These are phyloP conservation scores for Ischnus inquisitorius DNA, from an alignment of 2,888 invertebrate species.

Conservation along the genomic window DNA sequence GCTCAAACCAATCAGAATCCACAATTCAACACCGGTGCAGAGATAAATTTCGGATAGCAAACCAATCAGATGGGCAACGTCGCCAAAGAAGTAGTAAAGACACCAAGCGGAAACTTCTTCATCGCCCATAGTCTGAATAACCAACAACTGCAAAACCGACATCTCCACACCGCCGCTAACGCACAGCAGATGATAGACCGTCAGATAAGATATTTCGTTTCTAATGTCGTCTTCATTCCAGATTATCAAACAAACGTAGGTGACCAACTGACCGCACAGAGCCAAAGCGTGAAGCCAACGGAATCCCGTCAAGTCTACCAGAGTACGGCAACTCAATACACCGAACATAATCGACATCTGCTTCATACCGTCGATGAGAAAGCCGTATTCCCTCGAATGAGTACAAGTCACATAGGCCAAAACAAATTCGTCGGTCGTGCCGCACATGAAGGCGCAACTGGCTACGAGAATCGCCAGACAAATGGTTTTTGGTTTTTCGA, in stretches of 20 bases:
- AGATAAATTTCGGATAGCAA: slow-evolving; percentile 32
- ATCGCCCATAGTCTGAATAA: slow-evolving; percentile 55
- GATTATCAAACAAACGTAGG: slow-evolving; percentile 33
- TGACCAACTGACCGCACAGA: slow-evolving; percentile 23
- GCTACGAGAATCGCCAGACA: slow-evolving; percentile 47
- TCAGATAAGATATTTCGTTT: slow-evolving; percentile 33
- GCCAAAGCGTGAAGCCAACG: slow-evolving; percentile 52
- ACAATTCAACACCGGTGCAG: slow-evolving; percentile 48
- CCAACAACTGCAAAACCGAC: slow-evolving; percentile 52
- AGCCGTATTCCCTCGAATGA: slow-evolving; percentile 9
- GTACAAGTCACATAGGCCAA: slow-evolving; percentile 49
- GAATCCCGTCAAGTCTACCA: slow-evolving; percentile 57
- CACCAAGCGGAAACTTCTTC: slow-evolving; percentile 66
- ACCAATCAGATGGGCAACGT: slow-evolving; percentile 26
- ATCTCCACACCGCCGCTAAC: slow-evolving; percentile 45
- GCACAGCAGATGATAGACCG: slow-evolving; percentile 50
- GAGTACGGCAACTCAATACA: slow-evolving; percentile 47
- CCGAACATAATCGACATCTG: slow-evolving; percentile 60
- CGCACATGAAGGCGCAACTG: slow-evolving; percentile 22
- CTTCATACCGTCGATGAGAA: slow-evolving; percentile 9
- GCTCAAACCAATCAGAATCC: slow-evolving; percentile 48
- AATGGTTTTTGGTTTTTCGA: slow-evolving; percentile 37
- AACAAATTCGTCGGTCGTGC: slow-evolving; percentile 47
- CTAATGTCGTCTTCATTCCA: slow-evolving; percentile 10
- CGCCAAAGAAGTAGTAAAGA: slow-evolving; percentile 50